Evolutionary conservation across 2,888 invertebrate genomes (phyloP).

Genomic region (Mythimna impura): DNA sequence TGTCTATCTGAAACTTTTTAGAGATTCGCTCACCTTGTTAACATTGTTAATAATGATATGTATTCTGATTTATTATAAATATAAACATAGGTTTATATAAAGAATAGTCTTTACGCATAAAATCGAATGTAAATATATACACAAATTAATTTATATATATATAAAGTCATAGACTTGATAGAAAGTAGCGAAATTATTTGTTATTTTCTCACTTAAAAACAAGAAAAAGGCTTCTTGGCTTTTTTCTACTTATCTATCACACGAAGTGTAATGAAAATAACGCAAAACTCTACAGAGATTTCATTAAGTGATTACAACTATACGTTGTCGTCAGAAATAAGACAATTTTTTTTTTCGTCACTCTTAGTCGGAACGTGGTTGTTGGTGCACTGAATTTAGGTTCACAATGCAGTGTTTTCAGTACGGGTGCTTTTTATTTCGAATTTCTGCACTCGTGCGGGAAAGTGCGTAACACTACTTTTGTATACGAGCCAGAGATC

Average conservation of each 20-base stretch:
- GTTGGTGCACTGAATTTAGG: not conserved
- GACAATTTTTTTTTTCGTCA: too few species aligned
- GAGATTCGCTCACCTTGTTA: constrained; percentile 8
- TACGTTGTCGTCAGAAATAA: too few species aligned
- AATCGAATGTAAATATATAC: too few species aligned
- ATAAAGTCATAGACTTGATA: constrained; percentile 1
- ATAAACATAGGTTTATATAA: not conserved
- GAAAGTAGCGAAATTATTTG: too few species aligned
- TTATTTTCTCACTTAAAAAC: too few species aligned
- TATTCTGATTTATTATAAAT: not conserved
- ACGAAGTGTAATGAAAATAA: constrained; percentile 3
- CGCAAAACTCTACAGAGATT: not conserved
- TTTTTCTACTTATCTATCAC: too few species aligned
- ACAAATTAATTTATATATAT: not conserved
- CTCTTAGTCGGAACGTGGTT: too few species aligned
- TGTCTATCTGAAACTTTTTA: constrained; percentile 1
- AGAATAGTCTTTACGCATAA: too few species aligned
- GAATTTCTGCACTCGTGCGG: not conserved
- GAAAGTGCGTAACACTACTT: not conserved
- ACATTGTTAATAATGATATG: constrained; percentile 4
- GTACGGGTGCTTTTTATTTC: not conserved
- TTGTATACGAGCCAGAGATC: not conserved
- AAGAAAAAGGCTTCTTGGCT: too few species aligned
- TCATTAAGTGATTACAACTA: not conserved
- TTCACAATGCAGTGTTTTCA: not conserved